Evolutionary conservation across 35 echinoderm and acorn worm genomes (phyloP), one percentile per base, ranked within the genome.

Genomic region (Strongylocentrotus purpuratus): DNA sequence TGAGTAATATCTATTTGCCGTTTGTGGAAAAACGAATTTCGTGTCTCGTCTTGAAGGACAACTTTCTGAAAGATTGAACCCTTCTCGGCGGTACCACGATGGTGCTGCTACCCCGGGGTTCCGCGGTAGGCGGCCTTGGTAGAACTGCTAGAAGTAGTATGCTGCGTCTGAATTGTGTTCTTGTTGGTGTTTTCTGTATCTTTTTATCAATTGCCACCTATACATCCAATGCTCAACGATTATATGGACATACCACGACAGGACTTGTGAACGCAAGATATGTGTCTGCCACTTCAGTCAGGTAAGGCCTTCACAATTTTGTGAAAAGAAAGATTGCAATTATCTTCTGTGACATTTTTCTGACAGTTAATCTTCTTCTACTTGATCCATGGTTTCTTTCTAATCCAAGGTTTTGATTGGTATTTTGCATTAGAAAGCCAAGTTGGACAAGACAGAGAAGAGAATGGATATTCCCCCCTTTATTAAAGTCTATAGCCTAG

Each of bases 161-260:
- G 87, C 87, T 46, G 33, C 15, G 4, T 28, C 87, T 45, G 18
- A 33, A 18, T 89, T 89, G 15, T 89, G 17, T 89, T 46, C 33
- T 89, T 33, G 13, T 33, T 89, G 87, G 32, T 89, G 15, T 89
- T 46, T 33, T 89, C 2, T 89, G 87, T 33, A 89, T 33, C 41
- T 89, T 89, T 15, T 20, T 89, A 41, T 89, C 45, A 9, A 89
- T 89, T 8, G 33, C 87, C 33, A 25, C 15, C 32, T 89, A 18
- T 89, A 17, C 87, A 45, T 46, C 87, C 33, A 89, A 41, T 46
- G 87, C 87, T 11, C 87, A 33, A 45, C 32, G 87, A 10, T 89
- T 89, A 89, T 89, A 45, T 89, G 87, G 87, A 89, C 87, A 17
- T 18, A 89, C 33, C 33, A 89, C 87, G 20, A 89, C 87, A 45